These are phyloP conservation scores for Ochotona princeps DNA, from an alignment of 2,113 vertebrate genomes.

Conservation along the genomic window DNA sequence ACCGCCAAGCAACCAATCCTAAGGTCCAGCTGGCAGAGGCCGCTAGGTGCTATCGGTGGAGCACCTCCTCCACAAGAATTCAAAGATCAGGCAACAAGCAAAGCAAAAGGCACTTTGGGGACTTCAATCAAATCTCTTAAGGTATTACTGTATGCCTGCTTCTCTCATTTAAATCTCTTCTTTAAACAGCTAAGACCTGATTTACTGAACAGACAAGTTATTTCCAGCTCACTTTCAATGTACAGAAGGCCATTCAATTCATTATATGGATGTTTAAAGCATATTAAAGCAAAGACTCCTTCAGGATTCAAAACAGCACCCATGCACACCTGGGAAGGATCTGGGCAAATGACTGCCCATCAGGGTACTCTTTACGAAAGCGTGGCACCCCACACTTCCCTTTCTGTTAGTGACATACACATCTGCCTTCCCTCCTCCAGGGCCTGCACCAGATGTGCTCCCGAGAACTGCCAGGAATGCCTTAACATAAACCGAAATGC, in stretches of 20 bases:
- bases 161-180: neutral
- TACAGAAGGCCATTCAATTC: neutral
- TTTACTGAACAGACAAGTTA: neutral
- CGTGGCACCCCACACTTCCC: neutral
- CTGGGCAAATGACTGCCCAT: neutral
- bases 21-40: neutral
- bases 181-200: neutral
- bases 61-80: neutral
- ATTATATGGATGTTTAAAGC: neutral
- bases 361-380: no score
- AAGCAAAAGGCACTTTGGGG: neutral
- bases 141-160: neutral
- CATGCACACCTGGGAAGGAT: neutral
- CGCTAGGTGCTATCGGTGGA: neutral
- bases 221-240: neutral
- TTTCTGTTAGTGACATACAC: neutral
- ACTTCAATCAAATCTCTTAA: neutral
- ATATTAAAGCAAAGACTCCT: neutral
- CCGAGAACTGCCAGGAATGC: neutral
- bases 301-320: neutral
- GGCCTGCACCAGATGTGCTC: neutral
- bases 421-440: neutral
- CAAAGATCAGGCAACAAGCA: constrained; percentile 7
- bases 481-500: constrained; percentile 13
- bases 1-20: neutral